Evolutionary conservation across 2,888 invertebrate genomes (phyloP).

Genomic region (Drosophila multiciliata): DNA sequence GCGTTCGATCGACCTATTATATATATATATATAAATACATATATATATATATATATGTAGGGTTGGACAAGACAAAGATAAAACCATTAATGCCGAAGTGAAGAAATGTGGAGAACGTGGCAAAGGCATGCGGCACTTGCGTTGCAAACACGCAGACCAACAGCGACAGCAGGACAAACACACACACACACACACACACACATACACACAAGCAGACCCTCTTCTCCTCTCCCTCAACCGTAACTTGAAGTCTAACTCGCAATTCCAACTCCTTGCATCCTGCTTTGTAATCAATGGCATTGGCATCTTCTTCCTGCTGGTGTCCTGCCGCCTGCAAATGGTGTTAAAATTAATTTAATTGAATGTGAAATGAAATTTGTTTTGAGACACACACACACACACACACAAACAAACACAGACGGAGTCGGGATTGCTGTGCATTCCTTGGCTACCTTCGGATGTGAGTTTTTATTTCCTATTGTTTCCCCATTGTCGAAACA

Average conservation of each 20-base stretch:
- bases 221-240: conserved; percentile 15
- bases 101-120: conserved; percentile 78
- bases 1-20: conserved; percentile 29
- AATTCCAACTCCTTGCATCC: conserved; percentile 34
- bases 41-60: background rate
- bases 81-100: conserved; percentile 77
- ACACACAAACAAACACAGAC: conserved; percentile 33
- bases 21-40: background rate
- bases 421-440: conserved; percentile 59
- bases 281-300: conserved; percentile 74
- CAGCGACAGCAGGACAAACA: background rate
- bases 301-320: conserved; percentile 58
- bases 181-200: background rate
- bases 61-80: conserved; percentile 64
- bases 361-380: conserved; percentile 83
- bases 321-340: conserved; percentile 73
- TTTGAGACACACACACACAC: conserved; percentile 69
- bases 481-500: conserved; percentile 63
- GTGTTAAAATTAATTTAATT: conserved; percentile 82
- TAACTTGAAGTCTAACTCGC: conserved; percentile 6
- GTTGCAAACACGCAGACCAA: conserved; percentile 10
- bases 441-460: conserved; percentile 60
- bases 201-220: conserved; percentile 1
- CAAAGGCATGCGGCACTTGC: conserved; percentile 73
- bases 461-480: conserved; percentile 52